Evolutionary conservation across 2,113 vertebrate species (phyloP), one percentile per base, ranked within the genome.

Genomic region (Campylomormyrus numenius): DNA sequence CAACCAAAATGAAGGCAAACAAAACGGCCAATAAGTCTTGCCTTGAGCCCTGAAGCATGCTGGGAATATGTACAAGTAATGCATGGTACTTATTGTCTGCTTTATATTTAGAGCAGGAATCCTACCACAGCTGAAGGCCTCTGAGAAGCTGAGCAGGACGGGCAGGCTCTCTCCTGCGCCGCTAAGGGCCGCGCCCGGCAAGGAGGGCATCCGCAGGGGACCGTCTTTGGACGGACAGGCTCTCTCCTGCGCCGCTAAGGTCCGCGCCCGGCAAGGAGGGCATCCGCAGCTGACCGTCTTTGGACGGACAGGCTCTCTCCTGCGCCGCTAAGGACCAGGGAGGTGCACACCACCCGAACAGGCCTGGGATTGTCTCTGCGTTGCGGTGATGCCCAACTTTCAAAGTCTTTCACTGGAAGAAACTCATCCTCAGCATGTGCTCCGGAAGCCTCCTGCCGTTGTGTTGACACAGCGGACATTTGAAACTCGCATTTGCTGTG

Each of bases 401-500:
- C 19, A 48, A 31, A 27, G 15, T 46, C 46, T 17, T 42, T 80
- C 50, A 24, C 80, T 31, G 11, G 35, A 21, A 53, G 35, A 84
- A 46, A 58, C 50, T 27, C 35, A 15, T 45, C 49, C 21, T 15
- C 49, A 56, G 74, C 5, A 9, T 45, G 31, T 39, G 8, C 0
- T 15, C 70, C 48, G 7, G 17, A 27, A 27, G 15, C 53, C 87
- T 42, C 50, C 86, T 9, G 39, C 50, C 13, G 5, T 39, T 58
- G n/a, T 42, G 17, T 83, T 21, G 27, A 53, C 88, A 45, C 24
- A 9, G 39, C 8, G 1, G 7, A 84, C 77, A 39, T 17, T 19
- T 91, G 92, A 95, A 94, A 95, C 94, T 94, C 94, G 95, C 93
- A 91, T 92, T 92, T 92, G 92, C 92, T 91, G 92, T 39, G 93